Percentiles rank a stretch among this genome's conserved stretches.
Evolutionary conservation across 2,888 invertebrate genomes (phyloP).

Genomic region (Sericinus montela): DNA sequence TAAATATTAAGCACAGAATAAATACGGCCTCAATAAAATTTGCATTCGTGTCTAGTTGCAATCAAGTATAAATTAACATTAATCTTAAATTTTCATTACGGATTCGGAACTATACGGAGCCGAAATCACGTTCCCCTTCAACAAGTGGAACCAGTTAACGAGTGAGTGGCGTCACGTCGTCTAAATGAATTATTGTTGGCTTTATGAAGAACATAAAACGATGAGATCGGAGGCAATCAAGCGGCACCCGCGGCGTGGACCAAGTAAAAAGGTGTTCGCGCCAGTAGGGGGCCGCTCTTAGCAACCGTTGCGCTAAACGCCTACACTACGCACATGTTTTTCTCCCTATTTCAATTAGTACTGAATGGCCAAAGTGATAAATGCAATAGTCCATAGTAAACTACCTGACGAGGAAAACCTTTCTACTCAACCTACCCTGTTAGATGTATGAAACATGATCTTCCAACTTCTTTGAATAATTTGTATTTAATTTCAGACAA

Average conservation of each 20-base stretch:
- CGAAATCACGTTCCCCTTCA: constrained; percentile 46
- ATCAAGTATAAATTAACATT: neutral
- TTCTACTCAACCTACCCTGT: too few species aligned
- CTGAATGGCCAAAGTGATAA: constrained; percentile 60
- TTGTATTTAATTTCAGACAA: too few species aligned
- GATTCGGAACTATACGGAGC: constrained; percentile 15
- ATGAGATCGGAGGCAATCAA: constrained; percentile 78
- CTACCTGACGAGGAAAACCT: neutral
- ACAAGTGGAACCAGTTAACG: constrained; percentile 67
- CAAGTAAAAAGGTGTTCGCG: constrained; percentile 72
- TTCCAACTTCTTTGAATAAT: too few species aligned
- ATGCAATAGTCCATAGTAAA: constrained; percentile 28
- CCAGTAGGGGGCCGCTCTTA: constrained; percentile 57
- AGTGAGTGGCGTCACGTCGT: constrained; percentile 77
- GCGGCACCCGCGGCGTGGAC: constrained; percentile 71
- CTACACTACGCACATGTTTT: constrained; percentile 58
- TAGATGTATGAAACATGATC: too few species aligned
- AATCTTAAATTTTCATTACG: constrained; percentile 7
- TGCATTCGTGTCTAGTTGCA: neutral
- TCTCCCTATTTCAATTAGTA: constrained; percentile 72
- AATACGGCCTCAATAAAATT: neutral
- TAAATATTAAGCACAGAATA: too few species aligned
- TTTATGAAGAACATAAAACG: constrained; percentile 77
- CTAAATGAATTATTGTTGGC: constrained; percentile 79
- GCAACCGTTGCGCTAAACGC: constrained; percentile 67